Conservation (phyloP, 2,113 vertebrate species). For the Nothobranchius furzeri region DNA sequence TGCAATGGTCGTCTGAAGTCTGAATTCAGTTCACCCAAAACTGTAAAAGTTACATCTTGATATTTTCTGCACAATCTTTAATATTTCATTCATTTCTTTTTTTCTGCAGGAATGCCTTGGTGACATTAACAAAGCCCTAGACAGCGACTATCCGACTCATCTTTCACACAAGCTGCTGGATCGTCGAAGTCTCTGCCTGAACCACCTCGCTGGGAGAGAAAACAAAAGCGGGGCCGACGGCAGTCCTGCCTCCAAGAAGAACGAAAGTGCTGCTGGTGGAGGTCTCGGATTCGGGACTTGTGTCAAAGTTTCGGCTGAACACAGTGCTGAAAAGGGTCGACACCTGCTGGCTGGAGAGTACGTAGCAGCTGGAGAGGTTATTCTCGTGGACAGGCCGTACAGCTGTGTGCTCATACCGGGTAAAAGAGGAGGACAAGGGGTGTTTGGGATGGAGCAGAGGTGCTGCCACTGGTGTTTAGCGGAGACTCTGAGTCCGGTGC, state of each 20-base stretch:
- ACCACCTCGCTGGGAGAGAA: slow-evolving; percentile 55
- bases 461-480: slow-evolving; percentile 88
- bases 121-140: slow-evolving; percentile 84
- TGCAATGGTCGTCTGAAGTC: too few relatives aligned
- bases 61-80: neutral
- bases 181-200: slow-evolving; percentile 82
- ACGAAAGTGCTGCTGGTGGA: slow-evolving; percentile 21
- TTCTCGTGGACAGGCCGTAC: slow-evolving; percentile 88
- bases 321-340: slow-evolving; percentile 82
- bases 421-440: neutral
- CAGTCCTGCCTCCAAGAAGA: slow-evolving; percentile 17
- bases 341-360: slow-evolving; percentile 81
- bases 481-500: slow-evolving; percentile 73
- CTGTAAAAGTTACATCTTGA: neutral
- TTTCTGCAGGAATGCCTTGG: slow-evolving; percentile 83
- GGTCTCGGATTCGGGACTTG: slow-evolving; percentile 57
- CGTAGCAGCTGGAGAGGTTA: slow-evolving; percentile 82
- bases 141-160: slow-evolving; percentile 82
- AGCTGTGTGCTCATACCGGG: slow-evolving; percentile 86
- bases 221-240: slow-evolving; percentile 8
- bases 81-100: neutral
- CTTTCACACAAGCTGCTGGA: slow-evolving; percentile 84
- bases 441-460: slow-evolving; percentile 74
- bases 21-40: too few relatives aligned
- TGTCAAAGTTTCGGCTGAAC: slow-evolving; percentile 73